phyloP scores from a whole-genome alignment of 1,140 invertebrate genomes.

The Drosophila pseudoananassae region DNA sequence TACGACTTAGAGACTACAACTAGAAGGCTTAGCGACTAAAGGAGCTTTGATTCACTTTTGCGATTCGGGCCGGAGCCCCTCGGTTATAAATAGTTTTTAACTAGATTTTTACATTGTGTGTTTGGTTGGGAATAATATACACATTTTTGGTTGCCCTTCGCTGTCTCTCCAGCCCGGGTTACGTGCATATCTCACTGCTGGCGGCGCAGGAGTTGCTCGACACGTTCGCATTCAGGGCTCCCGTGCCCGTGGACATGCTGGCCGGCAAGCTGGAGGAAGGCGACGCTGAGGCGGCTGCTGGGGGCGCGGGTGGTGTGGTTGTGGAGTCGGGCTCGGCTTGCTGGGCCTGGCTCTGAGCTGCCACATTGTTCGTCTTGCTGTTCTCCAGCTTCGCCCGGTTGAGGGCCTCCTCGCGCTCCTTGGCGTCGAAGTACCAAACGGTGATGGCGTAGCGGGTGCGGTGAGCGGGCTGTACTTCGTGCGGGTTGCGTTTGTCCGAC shows the following conservation, averaged over 20 bases:
- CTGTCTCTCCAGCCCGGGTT: constrained; percentile 40
- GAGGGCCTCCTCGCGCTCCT: constrained; percentile 91
- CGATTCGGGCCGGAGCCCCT: constrained; percentile 12
- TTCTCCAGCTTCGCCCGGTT: constrained; percentile 74
- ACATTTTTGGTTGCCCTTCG: constrained; percentile 51
- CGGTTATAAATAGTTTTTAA: constrained; percentile 67
- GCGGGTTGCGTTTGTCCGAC: constrained; percentile 98
- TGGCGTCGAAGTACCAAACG: constrained; percentile 97
- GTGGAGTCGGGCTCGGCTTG: constrained; percentile 63
- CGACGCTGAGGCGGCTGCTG: constrained; percentile 9
- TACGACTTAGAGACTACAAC: constrained; percentile 69
- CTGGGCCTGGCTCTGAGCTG: constrained; percentile 27
- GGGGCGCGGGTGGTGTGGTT: constrained; percentile 33
- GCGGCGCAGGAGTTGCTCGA: constrained; percentile 59
- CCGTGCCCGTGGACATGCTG: constrained; percentile 68
- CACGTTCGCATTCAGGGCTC: constrained; percentile 66
- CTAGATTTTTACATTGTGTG: constrained; percentile 70
- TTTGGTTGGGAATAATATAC: constrained; percentile 55
- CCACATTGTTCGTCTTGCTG: constrained; percentile 60
- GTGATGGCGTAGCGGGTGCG: constrained; percentile 96
- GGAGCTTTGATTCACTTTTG: constrained; percentile 77
- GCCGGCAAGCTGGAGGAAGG: constrained; percentile 43
- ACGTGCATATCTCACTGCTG: constrained; percentile 77
- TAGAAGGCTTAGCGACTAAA: constrained; percentile 67
- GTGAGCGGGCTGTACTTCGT: constrained; percentile 97